These are phyloP conservation scores for Spodoptera picta DNA, from an alignment of 2,888 invertebrate genomes.

Conservation along the genomic window DNA sequence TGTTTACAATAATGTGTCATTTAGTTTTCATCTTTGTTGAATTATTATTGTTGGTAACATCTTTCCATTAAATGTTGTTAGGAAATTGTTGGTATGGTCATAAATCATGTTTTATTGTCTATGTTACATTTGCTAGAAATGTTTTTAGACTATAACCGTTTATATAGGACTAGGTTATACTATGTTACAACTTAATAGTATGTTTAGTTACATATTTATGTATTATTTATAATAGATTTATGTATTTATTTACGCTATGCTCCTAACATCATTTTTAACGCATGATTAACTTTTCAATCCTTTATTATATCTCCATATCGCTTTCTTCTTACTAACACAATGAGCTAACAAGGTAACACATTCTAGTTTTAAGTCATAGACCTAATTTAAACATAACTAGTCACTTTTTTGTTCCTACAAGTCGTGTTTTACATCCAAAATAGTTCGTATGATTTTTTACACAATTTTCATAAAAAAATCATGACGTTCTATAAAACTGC, in stretches of 20 bases:
- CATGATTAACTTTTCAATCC: conserved; percentile 32
- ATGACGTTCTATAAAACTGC: conserved; percentile 42
- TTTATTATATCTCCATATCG: conserved; percentile 27
- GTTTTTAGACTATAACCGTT: no score
- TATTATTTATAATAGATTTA: conserved; percentile 30
- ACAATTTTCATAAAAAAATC: conserved; percentile 44
- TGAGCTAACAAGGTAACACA: conserved; percentile 26
- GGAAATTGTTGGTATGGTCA: no score
- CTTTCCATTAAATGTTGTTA: no score
- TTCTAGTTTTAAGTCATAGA: conserved; percentile 8
- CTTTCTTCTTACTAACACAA: conserved; percentile 35
- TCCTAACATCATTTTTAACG: conserved; percentile 16
- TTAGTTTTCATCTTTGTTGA: no score
- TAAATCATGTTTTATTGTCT: no score
- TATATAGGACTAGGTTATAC: no score
- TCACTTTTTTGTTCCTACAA: conserved; percentile 21
- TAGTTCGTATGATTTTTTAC: conserved; percentile 51
- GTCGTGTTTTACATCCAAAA: conserved; percentile 31
- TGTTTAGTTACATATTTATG: conserved; percentile 21
- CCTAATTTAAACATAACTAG: conserved; percentile 6
- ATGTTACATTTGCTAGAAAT: no score
- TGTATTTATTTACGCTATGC: conserved; percentile 42
- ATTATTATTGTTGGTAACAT: no score
- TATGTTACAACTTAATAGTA: no score
- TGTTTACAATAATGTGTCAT: no score